Evolutionary conservation across 2,797 vertebrate species (phyloP), one percentile per base, ranked within the genome.

Genomic region (Perodicticus potto): DNA sequence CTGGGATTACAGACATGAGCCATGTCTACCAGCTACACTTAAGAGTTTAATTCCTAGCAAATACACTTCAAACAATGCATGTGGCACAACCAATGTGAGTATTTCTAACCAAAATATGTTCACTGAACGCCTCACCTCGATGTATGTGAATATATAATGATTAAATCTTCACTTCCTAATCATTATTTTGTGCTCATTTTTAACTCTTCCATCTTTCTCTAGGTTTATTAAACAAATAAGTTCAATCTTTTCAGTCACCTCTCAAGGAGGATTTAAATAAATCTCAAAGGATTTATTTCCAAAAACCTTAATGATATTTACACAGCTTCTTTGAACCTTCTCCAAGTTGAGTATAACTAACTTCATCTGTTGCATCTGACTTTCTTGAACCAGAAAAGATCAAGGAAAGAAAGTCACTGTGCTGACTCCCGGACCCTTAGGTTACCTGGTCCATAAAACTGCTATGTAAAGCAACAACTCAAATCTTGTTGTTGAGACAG

Each of bases 241-340:
- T 89, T 34, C 22, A 80, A 25, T 85, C n/a, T 89, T 72, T 65
- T 80, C 80, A 65, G 55, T 85, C 80, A 84, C 32, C n/a, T n/a
- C n/a, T n/a, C n/a, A n/a, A n/a, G n/a, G n/a, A n/a, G n/a, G n/a
- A n/a, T n/a, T n/a, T n/a, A n/a, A n/a, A n/a, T n/a, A n/a, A n/a
- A 80, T 55, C 25, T 63, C 45, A 89, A 89, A 85, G 34, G 23
- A 55, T 53, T 34, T 84, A 45, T 45, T 89, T 85, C 65, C 45
- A 89, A 80, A 93, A 78, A 27, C 37, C 19, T 95, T 85, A 55
- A 80, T 72, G 23, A 92, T 61, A 84, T 49, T 85, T 92, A 74
- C 20, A 55, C 13, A 34, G 65, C 32, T 73, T 84, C 32, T 27
- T 85, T 80, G 49, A 25, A 77, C 7, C 4, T 22, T 86, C 45